Evolutionary conservation across 2,797 vertebrate genomes (phyloP).

Genomic region (Vespertilio murinus): DNA sequence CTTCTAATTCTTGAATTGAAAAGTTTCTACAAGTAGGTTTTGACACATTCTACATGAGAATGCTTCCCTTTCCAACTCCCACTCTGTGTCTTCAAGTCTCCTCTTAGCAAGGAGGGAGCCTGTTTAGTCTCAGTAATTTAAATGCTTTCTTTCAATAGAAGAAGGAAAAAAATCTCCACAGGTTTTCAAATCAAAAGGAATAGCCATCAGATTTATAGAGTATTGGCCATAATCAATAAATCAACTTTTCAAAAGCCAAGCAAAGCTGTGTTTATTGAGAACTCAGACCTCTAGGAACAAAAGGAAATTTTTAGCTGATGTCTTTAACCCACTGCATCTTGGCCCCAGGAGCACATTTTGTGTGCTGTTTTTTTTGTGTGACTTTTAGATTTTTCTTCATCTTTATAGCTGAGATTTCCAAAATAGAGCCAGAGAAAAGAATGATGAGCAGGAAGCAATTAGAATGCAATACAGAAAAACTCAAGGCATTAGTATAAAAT

Average conservation of each 20-base stretch:
- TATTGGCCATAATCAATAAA: slow-evolving; percentile 32
- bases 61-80: not conserved
- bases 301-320: not conserved
- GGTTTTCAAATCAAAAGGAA: not conserved
- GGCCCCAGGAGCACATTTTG: not conserved
- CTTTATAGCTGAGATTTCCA: not conserved
- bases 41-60: not conserved
- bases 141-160: not conserved
- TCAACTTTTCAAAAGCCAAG: slow-evolving; percentile 43
- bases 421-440: not conserved
- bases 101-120: not conserved
- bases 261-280: not conserved
- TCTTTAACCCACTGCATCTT: rapidly evolving
- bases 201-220: not conserved
- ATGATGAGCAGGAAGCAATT: not conserved
- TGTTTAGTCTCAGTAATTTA: not conserved
- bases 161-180: not conserved
- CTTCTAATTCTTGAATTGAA: not conserved
- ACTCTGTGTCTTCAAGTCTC: not conserved
- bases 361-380: not conserved
- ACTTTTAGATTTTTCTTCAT: slow-evolving; percentile 24
- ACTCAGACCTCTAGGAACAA: not conserved
- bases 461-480: not conserved
- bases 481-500: not conserved
- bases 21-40: not conserved